These are phyloP conservation scores for Phylloscopus whistleri DNA, from an alignment of 2,113 vertebrate species.

Conservation along the genomic window DNA sequence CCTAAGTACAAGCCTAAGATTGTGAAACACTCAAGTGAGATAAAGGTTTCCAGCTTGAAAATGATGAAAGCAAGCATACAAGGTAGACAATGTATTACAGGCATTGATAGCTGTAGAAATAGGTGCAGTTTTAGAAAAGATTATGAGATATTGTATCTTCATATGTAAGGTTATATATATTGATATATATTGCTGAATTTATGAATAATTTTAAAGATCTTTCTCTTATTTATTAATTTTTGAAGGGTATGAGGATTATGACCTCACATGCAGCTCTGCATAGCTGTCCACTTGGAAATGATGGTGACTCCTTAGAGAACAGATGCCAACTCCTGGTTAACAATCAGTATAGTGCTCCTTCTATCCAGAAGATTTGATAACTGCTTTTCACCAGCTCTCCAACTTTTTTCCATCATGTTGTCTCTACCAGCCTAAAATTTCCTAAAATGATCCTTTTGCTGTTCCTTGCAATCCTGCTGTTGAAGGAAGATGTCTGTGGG, in stretches of 20 bases:
- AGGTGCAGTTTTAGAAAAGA: background rate
- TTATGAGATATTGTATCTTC: background rate
- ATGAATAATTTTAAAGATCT: background rate
- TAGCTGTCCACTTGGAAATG: constrained; percentile 32
- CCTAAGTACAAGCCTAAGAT: background rate
- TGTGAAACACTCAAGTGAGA: background rate
- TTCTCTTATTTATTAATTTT: constrained; percentile 38
- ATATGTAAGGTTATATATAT: background rate
- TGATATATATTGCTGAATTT: background rate
- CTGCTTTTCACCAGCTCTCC: background rate
- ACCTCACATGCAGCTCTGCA: constrained; percentile 21
- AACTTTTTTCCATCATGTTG: constrained; percentile 66
- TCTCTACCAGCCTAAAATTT: constrained; percentile 74
- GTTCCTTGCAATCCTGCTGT: constrained; percentile 74
- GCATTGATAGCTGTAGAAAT: background rate
- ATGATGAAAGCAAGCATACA: background rate
- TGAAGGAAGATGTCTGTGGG: constrained; percentile 77
- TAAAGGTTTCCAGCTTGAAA: background rate
- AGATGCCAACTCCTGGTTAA: constrained; percentile 35
- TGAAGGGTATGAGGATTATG: constrained; percentile 74
- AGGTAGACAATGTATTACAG: background rate
- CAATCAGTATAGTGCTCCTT: background rate
- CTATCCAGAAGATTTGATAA: constrained; percentile 19
- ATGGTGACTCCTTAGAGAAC: constrained; percentile 47
- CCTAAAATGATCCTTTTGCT: constrained; percentile 84